phyloP scores from a whole-genome alignment of 2,888 invertebrate species.

The Scaptomyza parva region DNA sequence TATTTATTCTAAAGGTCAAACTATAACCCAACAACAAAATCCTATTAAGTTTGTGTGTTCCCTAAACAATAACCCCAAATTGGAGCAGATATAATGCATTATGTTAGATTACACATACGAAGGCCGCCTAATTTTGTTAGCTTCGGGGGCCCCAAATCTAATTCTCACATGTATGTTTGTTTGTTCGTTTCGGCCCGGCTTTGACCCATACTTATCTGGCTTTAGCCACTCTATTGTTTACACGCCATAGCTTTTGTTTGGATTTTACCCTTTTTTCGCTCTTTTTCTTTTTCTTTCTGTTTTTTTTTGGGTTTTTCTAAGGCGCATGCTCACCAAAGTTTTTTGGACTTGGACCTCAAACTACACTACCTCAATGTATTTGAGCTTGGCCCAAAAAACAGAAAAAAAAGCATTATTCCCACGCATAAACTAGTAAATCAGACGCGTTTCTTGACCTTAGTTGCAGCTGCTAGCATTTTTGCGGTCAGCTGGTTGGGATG shows the following conservation, averaged over 20 bases:
- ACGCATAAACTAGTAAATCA: conserved; percentile 13
- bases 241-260: conserved; percentile 11
- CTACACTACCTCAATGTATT: conserved; percentile 61
- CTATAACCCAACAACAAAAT: too few relatives aligned
- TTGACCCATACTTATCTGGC: conserved; percentile 27
- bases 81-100: background rate
- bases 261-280: too few relatives aligned
- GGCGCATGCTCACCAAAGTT: conserved; percentile 55
- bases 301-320: background rate
- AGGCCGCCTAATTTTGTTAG: background rate
- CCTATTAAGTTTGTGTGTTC: too few relatives aligned
- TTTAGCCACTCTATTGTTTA: conserved; percentile 39
- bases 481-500: background rate
- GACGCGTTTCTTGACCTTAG: conserved; percentile 70
- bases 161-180: conserved; percentile 6
- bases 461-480: conserved; percentile 1
- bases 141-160: background rate
- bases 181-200: conserved; percentile 10
- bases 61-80: too few relatives aligned
- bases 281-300: background rate
- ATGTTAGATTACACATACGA: conserved; percentile 3
- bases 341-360: conserved; percentile 41
- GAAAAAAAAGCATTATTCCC: background rate
- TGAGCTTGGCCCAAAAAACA: conserved; percentile 55
- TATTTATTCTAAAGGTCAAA: too few relatives aligned